Evolutionary conservation across 1,140 invertebrate species (phyloP), one percentile per base, ranked within the genome.

Genomic region (Drosophila lowei): DNA sequence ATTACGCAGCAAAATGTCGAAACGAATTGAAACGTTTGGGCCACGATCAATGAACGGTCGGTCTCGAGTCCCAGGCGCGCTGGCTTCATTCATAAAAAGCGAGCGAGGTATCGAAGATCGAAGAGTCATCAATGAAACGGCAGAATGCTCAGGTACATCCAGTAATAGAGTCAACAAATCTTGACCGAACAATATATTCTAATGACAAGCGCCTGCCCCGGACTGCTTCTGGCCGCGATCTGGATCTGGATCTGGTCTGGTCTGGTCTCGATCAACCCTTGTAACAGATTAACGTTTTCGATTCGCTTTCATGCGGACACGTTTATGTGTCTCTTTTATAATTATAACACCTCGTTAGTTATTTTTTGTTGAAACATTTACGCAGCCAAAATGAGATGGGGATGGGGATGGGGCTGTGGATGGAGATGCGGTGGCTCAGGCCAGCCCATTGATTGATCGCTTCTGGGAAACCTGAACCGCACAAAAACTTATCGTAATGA

Each of bases 1-100:
- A 90, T 90, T 90, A 90, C 88, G 88, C 88, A 90, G 88, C 88
- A 90, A 90, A 90, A 90, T 90, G 81, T 86, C 76, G 83, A 88
- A 76, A 78, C 86, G 84, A 89, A 89, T 88, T 86, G 83, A 88
- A 83, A 76, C 67, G 83, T 86, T 77, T 48, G 54, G 58, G 43
- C 9, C 42, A 46, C 66, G 77, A 81, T 85, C 83, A 88, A 88
- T 88, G 83, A 83, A 83, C 77, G 8, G 34, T 13, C 11, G 11
- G 34, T 34, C 15, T 41, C 34, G 30, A 46, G 9, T 21, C n/a
- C 23, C 30, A 30, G 30, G 30, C 30, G 30, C 30, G 30, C 3
- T 30, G 30, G 42, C 9, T 58, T 52, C 80, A 84, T 84, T 84
- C 76, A 84, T 79, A 57, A 65, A 62, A 63, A 50, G 43, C 48